A percentile compares a stretch with the other conserved stretches of the same genome.
Conservation (phyloP, 2,113 vertebrate genomes). For the Lipotes vexillifer region DNA sequence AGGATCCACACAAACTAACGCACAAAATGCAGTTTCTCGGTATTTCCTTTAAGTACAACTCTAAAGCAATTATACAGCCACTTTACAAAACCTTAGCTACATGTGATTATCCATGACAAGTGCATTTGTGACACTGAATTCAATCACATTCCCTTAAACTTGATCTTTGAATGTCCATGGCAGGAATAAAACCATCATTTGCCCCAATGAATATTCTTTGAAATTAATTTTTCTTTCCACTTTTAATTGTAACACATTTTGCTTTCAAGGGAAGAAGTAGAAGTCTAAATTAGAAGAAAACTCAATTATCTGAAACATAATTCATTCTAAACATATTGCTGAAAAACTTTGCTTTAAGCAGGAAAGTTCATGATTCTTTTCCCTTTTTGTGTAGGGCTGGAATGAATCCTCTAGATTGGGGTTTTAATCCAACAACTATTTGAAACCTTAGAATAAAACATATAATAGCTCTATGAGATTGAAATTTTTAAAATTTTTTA, state of each 20-base stretch:
- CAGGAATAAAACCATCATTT: constrained; percentile 40
- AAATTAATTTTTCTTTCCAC: constrained; percentile 44
- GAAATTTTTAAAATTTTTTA: neutral
- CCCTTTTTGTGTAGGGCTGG: neutral
- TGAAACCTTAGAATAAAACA: constrained; percentile 22
- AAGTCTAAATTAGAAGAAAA: constrained; percentile 45
- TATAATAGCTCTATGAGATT: neutral
- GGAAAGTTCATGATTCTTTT: neutral
- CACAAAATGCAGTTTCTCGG: constrained; percentile 42
- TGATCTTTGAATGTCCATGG: constrained; percentile 21
- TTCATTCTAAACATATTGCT: neutral
- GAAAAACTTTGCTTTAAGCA: neutral
- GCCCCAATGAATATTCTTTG: neutral
- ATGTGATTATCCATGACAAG: constrained; percentile 18
- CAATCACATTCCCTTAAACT: constrained; percentile 36
- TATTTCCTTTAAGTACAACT: constrained; percentile 47
- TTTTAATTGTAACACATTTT: constrained; percentile 52
- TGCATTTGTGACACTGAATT: constrained; percentile 7
- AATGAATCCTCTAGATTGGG: neutral
- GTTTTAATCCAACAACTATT: neutral
- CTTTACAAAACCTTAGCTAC: constrained; percentile 33
- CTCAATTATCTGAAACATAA: constrained; percentile 38
- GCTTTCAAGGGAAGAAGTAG: constrained; percentile 13
- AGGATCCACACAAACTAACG: constrained; percentile 19
- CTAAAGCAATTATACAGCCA: constrained; percentile 27